Evolutionary conservation across 2,113 vertebrate species (phyloP), one percentile per base, ranked within the genome.

Genomic region (Pluvianellus socialis): DNA sequence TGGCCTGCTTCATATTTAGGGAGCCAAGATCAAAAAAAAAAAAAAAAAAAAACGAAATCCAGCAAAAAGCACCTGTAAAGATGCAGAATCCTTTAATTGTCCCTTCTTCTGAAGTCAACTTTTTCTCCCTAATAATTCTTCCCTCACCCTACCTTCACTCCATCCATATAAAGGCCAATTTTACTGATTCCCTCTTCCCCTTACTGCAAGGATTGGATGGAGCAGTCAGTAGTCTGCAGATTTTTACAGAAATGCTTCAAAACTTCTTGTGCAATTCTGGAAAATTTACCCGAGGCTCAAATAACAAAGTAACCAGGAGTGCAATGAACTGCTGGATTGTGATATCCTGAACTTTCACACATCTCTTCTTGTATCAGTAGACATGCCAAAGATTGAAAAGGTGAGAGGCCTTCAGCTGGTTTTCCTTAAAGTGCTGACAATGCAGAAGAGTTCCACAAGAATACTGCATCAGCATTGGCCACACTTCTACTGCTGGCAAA

Each of bases 261-360:
- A 80, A 72, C 12, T 30, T 63, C 22, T 56, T 26, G 28, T 35
- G 52, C 15, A 62, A 12, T 2, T 63, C 49, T 33, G 35, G 68
- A 79, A 61, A 77, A 86, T 49, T 68, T 42, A 44, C 26, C 58
- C 6, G 35, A 79, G 63, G 49, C 40, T 92, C 33, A 72, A 65
- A 75, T 7, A 67, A 47, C 77, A 47, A 66, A 87, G 44, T 13
- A 86, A n/a, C 9, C 52, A 61, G 47, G 38, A 63, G 52, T 20
- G 44, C 84, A 96, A 28, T 18, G 19, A 90, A 86, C 79, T 52
- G 55, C 73, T 81, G 61, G 47, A 80, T 6, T 86, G 86, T 45
- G 72, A 62, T 62, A 91, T 7, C 47, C 47, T 92, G 93, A 96
- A 86, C 94, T 91, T 85, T 94, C 86, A 87, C 91, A 92, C 58